phyloP scores from a whole-genome alignment of 2,797 vertebrate species.

The Cirrhinus mrigala region DNA sequence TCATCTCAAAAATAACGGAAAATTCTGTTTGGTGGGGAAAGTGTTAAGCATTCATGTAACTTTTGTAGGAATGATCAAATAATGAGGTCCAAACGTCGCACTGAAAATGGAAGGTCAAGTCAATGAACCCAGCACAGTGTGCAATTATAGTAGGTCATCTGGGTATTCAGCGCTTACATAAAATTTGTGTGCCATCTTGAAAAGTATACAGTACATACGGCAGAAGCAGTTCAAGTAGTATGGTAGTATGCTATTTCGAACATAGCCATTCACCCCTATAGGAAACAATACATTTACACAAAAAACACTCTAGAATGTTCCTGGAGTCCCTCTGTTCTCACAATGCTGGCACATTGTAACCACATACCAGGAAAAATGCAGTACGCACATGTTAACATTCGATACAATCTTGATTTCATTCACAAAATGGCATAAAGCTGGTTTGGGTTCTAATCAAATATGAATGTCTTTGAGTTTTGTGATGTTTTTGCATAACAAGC shows the following conservation, averaged over 20 bases:
- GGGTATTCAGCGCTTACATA: not conserved
- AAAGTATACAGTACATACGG: not conserved
- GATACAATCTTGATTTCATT: slow-evolving; percentile 29
- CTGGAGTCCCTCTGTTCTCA: slow-evolving; percentile 24
- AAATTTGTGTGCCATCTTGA: not conserved
- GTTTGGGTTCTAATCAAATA: slow-evolving; percentile 28
- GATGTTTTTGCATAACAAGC: not conserved
- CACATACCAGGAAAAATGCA: slow-evolving; percentile 28
- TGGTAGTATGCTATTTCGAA: slow-evolving; percentile 13
- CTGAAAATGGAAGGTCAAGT: slow-evolving; percentile 19
- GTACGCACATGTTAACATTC: slow-evolving; percentile 26
- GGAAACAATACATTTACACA: slow-evolving; percentile 44
- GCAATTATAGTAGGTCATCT: slow-evolving; percentile 27
- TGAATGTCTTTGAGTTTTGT: slow-evolving; percentile 19
- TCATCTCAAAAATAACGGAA: too few relatives aligned
- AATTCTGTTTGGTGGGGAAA: too few relatives aligned
- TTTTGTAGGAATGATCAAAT: not conserved
- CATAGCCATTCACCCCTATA: slow-evolving; percentile 17
- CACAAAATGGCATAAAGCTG: slow-evolving; percentile 14
- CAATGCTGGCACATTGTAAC: slow-evolving; percentile 46
- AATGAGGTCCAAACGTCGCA: not conserved
- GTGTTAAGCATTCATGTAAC: too few relatives aligned
- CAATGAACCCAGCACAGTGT: not conserved
- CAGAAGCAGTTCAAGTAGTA: not conserved
- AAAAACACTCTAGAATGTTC: slow-evolving; percentile 49